These are phyloP conservation scores for Bovichtus variegatus DNA, from an alignment of 2,797 vertebrate species.

Conservation along the genomic window DNA sequence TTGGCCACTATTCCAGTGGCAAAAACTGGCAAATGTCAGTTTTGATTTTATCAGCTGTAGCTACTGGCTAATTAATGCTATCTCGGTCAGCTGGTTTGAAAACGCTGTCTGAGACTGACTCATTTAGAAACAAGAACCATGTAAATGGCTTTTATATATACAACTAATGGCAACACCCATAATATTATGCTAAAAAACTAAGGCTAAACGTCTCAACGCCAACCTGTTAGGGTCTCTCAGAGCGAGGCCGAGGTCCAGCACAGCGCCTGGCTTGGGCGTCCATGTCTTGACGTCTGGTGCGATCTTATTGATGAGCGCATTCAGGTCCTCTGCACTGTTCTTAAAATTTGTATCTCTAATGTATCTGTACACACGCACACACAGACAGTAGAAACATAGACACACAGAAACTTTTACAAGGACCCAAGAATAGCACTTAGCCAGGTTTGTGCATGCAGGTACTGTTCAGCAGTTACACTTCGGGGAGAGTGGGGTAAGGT, in stretches of 20 bases:
- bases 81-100: no score
- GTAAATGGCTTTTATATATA: no score
- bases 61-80: no score
- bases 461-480: neutral
- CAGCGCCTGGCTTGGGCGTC: slow-evolving; percentile 85
- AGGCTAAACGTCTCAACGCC: no score
- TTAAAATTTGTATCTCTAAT: slow-evolving; percentile 86
- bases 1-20: slow-evolving; percentile 4
- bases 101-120: no score
- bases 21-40: no score
- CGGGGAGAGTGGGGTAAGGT: no score
- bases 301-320: slow-evolving; percentile 76
- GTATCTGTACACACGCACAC: slow-evolving; percentile 72
- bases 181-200: no score
- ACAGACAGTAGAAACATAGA: neutral
- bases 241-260: slow-evolving; percentile 83
- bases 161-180: no score
- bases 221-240: slow-evolving; percentile 80
- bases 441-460: neutral
- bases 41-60: no score
- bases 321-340: slow-evolving; percentile 84
- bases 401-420: neutral
- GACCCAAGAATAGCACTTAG: neutral
- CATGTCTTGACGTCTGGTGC: slow-evolving; percentile 77
- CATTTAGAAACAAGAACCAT: no score